phyloP scores from a whole-genome alignment of 2,888 invertebrate species.

The Agriopis marginaria region DNA sequence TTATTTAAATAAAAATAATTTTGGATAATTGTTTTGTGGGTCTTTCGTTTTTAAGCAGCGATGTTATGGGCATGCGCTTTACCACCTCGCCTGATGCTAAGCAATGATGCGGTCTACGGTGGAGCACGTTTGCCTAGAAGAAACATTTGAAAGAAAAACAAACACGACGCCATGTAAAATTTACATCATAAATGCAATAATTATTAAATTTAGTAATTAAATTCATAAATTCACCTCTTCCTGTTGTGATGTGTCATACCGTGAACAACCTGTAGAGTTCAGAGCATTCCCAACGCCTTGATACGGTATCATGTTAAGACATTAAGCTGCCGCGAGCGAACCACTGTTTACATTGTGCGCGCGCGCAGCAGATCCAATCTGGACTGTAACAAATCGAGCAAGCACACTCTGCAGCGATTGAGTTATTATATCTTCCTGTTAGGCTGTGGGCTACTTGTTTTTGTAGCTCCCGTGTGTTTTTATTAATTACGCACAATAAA shows the following conservation, averaged over 20 bases:
- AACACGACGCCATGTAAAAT: too few species aligned
- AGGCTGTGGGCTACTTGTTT: conserved; percentile 78
- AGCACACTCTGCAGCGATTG: conserved; percentile 79
- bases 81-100: too few species aligned
- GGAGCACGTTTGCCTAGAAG: too few species aligned
- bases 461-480: conserved; percentile 83
- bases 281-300: conserved; percentile 32
- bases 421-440: conserved; percentile 86
- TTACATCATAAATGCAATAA: too few species aligned
- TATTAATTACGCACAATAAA: conserved; percentile 85
- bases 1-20: too few species aligned
- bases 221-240: too few species aligned
- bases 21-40: too few species aligned
- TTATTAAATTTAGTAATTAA: too few species aligned
- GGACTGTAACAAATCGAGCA: conserved; percentile 83
- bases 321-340: conserved; percentile 73
- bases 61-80: too few species aligned
- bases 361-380: conserved; percentile 76
- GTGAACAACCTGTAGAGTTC: background rate
- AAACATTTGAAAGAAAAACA: too few species aligned
- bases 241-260: background rate
- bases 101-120: too few species aligned
- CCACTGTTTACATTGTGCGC: conserved; percentile 68
- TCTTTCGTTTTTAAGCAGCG: too few species aligned
- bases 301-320: conserved; percentile 77